Conservation (phyloP, 2,888 invertebrate species). For the Eupithecia abbreviata region DNA sequence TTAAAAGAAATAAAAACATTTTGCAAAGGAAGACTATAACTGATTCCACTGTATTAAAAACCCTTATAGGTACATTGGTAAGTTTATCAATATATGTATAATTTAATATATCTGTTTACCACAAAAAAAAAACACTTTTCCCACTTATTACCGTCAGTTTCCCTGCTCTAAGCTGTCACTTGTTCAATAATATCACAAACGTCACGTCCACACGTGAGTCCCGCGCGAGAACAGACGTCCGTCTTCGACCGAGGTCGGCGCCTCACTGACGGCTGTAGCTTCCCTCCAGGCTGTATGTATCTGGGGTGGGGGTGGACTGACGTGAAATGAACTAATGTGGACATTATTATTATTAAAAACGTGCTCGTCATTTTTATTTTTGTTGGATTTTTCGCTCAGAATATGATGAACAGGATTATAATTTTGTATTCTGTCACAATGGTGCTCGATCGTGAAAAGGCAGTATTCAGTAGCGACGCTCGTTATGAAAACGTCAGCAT, state of each 20-base stretch:
- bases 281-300: neutral
- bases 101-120: neutral
- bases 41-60: neutral
- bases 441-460: neutral
- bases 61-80: neutral
- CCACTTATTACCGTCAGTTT: neutral
- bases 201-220: neutral
- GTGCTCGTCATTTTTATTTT: neutral
- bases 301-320: constrained; percentile 4
- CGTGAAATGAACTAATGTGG: neutral
- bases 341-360: neutral
- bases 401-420: neutral
- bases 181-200: constrained; percentile 6
- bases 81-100: neutral
- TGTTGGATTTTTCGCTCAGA: neutral
- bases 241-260: neutral
- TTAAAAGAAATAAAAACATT: neutral
- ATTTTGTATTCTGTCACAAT: neutral
- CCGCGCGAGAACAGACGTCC: neutral
- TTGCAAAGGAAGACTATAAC: neutral
- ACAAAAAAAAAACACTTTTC: neutral
- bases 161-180: neutral
- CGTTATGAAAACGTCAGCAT: neutral
- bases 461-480: neutral
- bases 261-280: constrained; percentile 1